phyloP scores from a whole-genome alignment of 2,888 invertebrate species.

The Fabriciana adippe region DNA sequence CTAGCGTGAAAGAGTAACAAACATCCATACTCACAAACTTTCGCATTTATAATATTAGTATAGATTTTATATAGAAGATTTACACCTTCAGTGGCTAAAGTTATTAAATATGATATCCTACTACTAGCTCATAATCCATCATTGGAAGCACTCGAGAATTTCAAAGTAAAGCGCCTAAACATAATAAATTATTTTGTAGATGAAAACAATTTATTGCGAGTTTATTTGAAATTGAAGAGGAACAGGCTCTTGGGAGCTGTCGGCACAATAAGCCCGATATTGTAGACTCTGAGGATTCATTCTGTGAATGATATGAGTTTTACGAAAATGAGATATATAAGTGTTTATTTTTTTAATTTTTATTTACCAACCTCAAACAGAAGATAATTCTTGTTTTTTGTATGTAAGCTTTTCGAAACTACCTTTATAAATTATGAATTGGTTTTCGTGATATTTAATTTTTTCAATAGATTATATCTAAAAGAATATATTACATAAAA shows the following conservation, averaged over 20 bases:
- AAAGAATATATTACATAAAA: no score
- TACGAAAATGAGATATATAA: background rate
- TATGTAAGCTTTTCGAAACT: no score
- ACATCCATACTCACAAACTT: no score
- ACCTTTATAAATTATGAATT: no score
- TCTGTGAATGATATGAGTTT: constrained; percentile 5
- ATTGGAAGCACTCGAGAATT: constrained; percentile 7
- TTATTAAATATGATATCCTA: constrained; percentile 3
- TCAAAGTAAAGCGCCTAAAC: constrained; percentile 12
- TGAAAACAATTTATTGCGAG: constrained; percentile 30
- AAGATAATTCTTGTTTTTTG: no score
- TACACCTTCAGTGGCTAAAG: background rate
- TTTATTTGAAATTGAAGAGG: constrained; percentile 27
- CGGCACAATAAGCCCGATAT: constrained; percentile 17
- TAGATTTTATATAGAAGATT: background rate
- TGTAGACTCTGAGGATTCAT: constrained; percentile 20
- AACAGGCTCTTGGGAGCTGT: constrained; percentile 25
- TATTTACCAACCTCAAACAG: no score
- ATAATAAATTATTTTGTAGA: constrained; percentile 23
- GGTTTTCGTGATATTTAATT: no score
- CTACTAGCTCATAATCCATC: constrained; percentile 19
- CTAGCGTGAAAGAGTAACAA: no score
- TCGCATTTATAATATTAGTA: no score
- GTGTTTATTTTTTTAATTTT: background rate
- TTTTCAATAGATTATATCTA: no score